These are phyloP conservation scores for Brachyptera risi DNA, from an alignment of 2,888 invertebrate species.

Conservation along the genomic window DNA sequence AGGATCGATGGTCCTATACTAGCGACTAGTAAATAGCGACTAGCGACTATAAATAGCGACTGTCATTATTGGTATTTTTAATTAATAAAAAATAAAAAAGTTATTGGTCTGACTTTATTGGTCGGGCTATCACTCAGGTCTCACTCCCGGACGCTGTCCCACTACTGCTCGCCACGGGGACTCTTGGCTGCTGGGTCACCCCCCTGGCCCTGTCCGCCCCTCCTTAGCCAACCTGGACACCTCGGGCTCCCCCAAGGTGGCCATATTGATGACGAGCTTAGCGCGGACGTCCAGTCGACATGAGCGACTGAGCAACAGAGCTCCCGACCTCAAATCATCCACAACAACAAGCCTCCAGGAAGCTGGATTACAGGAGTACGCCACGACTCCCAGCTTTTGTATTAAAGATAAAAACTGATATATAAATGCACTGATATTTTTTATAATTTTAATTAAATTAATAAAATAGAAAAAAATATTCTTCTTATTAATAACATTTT, in stretches of 20 bases:
- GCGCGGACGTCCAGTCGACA: slow-evolving; percentile 93
- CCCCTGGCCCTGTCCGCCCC: slow-evolving; percentile 98
- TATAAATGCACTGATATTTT: too few relatives aligned
- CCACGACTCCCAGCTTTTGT: slow-evolving; percentile 86
- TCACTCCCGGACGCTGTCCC: slow-evolving; percentile 98
- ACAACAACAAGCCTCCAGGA: slow-evolving; percentile 85
- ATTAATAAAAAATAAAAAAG: slow-evolving; percentile 52
- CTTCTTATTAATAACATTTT: too few relatives aligned
- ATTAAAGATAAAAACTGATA: too few relatives aligned
- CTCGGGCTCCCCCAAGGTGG: slow-evolving; percentile 75
- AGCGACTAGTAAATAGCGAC: too few relatives aligned
- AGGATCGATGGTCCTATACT: too few relatives aligned
- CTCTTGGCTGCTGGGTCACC: slow-evolving; percentile 99
- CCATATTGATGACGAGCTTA: slow-evolving; percentile 98
- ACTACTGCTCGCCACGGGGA: slow-evolving; percentile 97
- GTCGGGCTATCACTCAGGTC: slow-evolving; percentile 79
- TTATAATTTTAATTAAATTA: too few relatives aligned
- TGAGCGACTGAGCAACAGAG: slow-evolving; percentile 60
- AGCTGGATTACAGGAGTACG: slow-evolving; percentile 98
- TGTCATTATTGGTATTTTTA: too few relatives aligned
- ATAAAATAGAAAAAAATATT: too few relatives aligned
- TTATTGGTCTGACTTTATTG: slow-evolving; percentile 71
- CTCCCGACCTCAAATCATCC: slow-evolving; percentile 92
- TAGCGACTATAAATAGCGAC: too few relatives aligned
- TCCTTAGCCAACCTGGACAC: slow-evolving; percentile 91